These are phyloP conservation scores for Tympanuchus pallidicinctus DNA, from an alignment of 2,113 vertebrate species.

Conservation along the genomic window DNA sequence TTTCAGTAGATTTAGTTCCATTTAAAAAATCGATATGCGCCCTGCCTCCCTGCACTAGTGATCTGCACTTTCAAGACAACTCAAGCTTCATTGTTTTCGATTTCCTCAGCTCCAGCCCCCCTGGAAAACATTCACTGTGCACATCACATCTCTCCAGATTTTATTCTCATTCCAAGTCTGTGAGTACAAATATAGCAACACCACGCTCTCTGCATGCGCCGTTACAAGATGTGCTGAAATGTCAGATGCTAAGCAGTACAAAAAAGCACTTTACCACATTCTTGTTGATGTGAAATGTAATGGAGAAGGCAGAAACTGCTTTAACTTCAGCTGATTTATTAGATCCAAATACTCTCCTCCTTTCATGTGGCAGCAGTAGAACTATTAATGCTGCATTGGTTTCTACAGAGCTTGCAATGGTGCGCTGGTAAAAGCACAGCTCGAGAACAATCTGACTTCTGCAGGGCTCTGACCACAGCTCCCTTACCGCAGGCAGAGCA, in stretches of 20 bases:
- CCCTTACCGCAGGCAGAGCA: not conserved
- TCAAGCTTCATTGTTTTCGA: not conserved
- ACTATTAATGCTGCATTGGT: not conserved
- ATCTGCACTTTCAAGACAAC: not conserved
- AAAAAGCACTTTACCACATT: constrained; percentile 18
- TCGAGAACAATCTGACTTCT: accelerated
- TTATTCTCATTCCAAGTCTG: constrained; percentile 50
- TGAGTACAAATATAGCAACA: constrained; percentile 50
- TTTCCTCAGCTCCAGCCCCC: not conserved
- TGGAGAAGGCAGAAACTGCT: constrained; percentile 15
- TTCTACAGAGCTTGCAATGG: not conserved
- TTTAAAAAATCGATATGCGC: not conserved
- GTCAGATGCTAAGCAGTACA: not conserved
- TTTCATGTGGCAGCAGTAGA: constrained; percentile 4
- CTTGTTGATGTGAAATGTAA: not conserved
- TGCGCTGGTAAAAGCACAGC: not conserved
- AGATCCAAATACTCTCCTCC: not conserved
- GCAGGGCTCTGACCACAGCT: not conserved
- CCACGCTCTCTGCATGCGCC: constrained; percentile 20
- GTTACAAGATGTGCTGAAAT: constrained; percentile 47
- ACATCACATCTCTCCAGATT: constrained; percentile 17
- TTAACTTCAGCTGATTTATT: constrained; percentile 12
- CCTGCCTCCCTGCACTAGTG: not conserved
- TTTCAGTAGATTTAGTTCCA: not conserved
- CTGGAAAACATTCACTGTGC: not conserved